Conservation (phyloP, 2,113 vertebrate species). For the Microtus montanus region DNA sequence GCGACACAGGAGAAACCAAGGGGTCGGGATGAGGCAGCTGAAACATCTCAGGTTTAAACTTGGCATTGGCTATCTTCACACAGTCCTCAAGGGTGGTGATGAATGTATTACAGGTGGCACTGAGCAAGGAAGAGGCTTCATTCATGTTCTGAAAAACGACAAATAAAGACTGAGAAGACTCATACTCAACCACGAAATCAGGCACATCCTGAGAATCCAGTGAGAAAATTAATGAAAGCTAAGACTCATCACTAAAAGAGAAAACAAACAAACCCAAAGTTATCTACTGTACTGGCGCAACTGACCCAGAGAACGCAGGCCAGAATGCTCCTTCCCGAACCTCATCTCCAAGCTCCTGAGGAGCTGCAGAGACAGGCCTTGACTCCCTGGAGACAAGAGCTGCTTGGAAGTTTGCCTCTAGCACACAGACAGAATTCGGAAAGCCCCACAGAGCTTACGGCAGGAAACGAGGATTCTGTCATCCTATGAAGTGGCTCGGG, state of each 20-base stretch:
- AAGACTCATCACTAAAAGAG: constrained; percentile 4
- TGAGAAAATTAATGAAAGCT: constrained; percentile 9
- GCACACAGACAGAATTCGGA: neutral
- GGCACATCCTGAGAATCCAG: neutral
- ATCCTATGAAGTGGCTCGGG: neutral
- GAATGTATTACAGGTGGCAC: constrained; percentile 97
- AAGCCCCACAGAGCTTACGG: neutral
- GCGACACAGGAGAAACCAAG: constrained; percentile 91
- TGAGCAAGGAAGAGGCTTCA: constrained; percentile 94
- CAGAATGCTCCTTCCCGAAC: neutral
- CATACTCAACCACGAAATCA: neutral
- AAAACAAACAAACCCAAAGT: neutral
- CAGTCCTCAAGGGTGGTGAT: constrained; percentile 98
- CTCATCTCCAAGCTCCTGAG: neutral
- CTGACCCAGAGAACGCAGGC: neutral
- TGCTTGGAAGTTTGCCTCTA: constrained; percentile 19
- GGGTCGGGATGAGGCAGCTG: constrained; percentile 85
- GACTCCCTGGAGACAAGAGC: neutral
- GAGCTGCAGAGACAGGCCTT: neutral
- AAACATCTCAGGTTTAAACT: constrained; percentile 94
- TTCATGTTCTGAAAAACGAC: constrained; percentile 89
- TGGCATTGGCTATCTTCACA: constrained; percentile 96
- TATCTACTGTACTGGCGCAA: neutral
- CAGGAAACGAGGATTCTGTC: neutral
- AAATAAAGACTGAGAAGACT: constrained; percentile 40